These are phyloP conservation scores for Saccostrea echinata DNA, from an alignment of 1,140 invertebrate genomes.

Conservation along the genomic window DNA sequence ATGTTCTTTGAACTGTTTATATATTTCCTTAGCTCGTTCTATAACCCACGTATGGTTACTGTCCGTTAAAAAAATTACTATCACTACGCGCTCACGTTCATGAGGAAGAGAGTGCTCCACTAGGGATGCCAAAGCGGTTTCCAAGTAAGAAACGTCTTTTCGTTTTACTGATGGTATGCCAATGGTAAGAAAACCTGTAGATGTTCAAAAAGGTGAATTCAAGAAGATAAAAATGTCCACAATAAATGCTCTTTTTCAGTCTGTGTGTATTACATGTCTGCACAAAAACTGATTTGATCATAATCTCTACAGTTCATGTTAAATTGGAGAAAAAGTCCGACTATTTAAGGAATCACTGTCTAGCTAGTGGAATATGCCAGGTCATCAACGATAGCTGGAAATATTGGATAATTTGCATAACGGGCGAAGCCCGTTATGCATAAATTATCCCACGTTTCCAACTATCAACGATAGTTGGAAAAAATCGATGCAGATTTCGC, in stretches of 20 bases:
- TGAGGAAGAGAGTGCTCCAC: conserved; percentile 57
- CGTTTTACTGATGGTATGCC: conserved; percentile 72
- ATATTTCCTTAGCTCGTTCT: conserved; percentile 82
- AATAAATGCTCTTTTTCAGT: not conserved
- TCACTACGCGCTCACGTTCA: conserved; percentile 63
- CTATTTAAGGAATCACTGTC: too few relatives aligned
- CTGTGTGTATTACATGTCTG: not conserved
- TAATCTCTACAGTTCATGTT: not conserved
- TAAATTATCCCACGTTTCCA: too few relatives aligned
- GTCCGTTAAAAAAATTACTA: conserved; percentile 70
- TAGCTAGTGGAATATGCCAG: too few relatives aligned
- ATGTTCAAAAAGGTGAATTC: not conserved
- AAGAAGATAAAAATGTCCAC: too few relatives aligned
- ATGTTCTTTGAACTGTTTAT: conserved; percentile 86
- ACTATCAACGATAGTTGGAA: too few relatives aligned
- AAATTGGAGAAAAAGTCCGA: not conserved
- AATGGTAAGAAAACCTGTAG: conserved; percentile 71
- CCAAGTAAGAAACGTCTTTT: conserved; percentile 61
- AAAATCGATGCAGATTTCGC: too few relatives aligned
- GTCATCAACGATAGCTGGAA: too few relatives aligned
- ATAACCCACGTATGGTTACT: conserved; percentile 54
- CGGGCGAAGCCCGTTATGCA: too few relatives aligned
- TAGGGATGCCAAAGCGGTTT: conserved; percentile 66
- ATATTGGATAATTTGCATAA: too few relatives aligned
- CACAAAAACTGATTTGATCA: not conserved